Evolutionary conservation across 2,888 invertebrate species (phyloP).

Genomic region (Merodon equestris): DNA sequence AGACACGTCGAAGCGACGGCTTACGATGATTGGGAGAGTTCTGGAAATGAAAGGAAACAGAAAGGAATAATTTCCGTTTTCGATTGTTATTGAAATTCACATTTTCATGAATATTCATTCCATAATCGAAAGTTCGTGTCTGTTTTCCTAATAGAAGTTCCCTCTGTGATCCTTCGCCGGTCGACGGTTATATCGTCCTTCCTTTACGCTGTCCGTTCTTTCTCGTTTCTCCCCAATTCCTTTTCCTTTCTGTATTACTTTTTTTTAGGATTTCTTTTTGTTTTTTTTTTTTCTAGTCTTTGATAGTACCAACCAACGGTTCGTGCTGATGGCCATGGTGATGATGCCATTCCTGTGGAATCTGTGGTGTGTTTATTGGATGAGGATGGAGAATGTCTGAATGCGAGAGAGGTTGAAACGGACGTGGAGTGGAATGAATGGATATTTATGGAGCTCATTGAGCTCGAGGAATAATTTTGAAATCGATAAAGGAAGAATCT

Average conservation of each 20-base stretch:
- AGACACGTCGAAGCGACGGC: neutral
- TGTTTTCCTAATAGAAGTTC: slow-evolving; percentile 57
- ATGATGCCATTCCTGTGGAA: slow-evolving; percentile 18
- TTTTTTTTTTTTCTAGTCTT: neutral
- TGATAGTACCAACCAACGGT: too few relatives aligned
- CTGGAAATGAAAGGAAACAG: slow-evolving; percentile 66
- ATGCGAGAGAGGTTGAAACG: too few relatives aligned
- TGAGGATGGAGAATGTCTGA: neutral
- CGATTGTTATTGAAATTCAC: slow-evolving; percentile 69
- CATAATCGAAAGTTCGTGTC: slow-evolving; percentile 66
- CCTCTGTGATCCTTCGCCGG: slow-evolving; percentile 10
- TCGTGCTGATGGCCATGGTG: neutral
- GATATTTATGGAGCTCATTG: too few relatives aligned
- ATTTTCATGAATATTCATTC: slow-evolving; percentile 67
- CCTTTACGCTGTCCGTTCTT: too few relatives aligned
- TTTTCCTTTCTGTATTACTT: too few relatives aligned
- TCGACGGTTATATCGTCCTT: too few relatives aligned
- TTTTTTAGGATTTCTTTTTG: neutral
- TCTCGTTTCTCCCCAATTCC: too few relatives aligned
- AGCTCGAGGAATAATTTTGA: too few relatives aligned
- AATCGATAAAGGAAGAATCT: too few relatives aligned
- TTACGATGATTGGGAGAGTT: slow-evolving; percentile 43
- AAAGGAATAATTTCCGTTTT: slow-evolving; percentile 69
- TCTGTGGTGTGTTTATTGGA: neutral
- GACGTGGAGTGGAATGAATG: too few relatives aligned